phyloP scores from a whole-genome alignment of 2,888 invertebrate genomes.

The Byasa hedistus region DNA sequence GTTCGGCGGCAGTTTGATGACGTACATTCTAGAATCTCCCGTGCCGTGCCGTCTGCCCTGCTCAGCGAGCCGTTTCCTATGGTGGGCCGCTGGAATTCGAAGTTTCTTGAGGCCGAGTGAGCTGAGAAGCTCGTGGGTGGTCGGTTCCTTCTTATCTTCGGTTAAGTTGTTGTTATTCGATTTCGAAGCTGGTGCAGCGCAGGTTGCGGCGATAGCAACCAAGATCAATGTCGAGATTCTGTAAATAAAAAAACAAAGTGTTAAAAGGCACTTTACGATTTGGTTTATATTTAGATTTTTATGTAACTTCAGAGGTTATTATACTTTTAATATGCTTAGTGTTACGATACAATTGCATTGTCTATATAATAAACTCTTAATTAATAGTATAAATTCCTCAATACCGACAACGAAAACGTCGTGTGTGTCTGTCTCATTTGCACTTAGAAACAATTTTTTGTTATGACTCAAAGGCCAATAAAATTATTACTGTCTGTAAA shows the following conservation, averaged over 20 bases:
- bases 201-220: constrained; percentile 49
- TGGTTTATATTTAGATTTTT: too few relatives aligned
- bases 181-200: constrained; percentile 52
- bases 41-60: constrained; percentile 86
- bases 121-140: constrained; percentile 84
- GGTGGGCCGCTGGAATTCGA: constrained; percentile 87
- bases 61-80: constrained; percentile 88
- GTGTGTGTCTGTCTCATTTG: constrained; percentile 7
- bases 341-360: too few relatives aligned
- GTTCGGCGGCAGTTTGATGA: constrained; percentile 92
- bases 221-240: constrained; percentile 57
- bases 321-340: too few relatives aligned
- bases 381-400: not conserved
- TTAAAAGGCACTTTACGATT: not conserved
- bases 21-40: constrained; percentile 91
- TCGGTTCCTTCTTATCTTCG: constrained; percentile 64
- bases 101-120: constrained; percentile 87
- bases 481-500: constrained; percentile 27
- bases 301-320: too few relatives aligned
- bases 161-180: constrained; percentile 52
- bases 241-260: constrained; percentile 37
- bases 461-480: constrained; percentile 18
- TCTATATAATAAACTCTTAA: too few relatives aligned
- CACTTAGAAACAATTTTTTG: constrained; percentile 6
- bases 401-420: not conserved